Conservation (phyloP, 2,797 vertebrate genomes). For the Typhlichthys eigenmanni region DNA sequence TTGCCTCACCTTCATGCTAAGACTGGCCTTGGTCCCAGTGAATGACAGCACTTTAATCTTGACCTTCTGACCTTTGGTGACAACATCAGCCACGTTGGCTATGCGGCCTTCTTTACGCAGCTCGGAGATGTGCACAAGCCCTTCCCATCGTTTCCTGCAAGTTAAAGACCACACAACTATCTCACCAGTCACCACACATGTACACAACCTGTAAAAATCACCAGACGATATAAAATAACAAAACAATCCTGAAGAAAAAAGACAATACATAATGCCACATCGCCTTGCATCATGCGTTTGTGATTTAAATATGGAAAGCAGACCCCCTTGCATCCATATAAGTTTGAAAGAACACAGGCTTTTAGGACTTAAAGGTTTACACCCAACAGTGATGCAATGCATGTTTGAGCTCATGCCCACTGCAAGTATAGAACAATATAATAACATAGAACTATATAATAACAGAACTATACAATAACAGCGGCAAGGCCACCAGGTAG, state of each 20-base stretch:
- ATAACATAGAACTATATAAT: too few species aligned
- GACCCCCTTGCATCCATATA: too few species aligned
- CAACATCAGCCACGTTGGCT: slow-evolving; percentile 90
- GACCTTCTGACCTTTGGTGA: slow-evolving; percentile 91
- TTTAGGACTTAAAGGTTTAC: too few species aligned
- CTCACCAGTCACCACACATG: not conserved
- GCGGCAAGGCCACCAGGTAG: not conserved
- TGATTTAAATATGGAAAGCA: too few species aligned
- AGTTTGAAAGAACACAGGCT: too few species aligned
- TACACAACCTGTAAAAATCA: not conserved
- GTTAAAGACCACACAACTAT: not conserved
- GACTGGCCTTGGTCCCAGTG: slow-evolving; percentile 92
- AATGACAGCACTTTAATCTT: slow-evolving; percentile 93
- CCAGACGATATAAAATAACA: not conserved
- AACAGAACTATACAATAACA: too few species aligned
- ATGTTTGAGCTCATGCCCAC: not conserved
- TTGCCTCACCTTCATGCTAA: slow-evolving; percentile 91
- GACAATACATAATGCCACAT: too few species aligned
- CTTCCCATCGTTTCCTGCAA: slow-evolving; percentile 91
- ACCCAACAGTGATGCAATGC: not conserved
- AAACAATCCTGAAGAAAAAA: not conserved
- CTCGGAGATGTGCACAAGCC: slow-evolving; percentile 92
- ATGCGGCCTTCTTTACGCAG: slow-evolving; percentile 89
- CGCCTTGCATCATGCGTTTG: too few species aligned
- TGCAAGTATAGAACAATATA: too few species aligned